Percentiles rank a stretch among this genome's conserved stretches.
phyloP scores from a whole-genome alignment of 2,888 invertebrate species.

The Drosophila robusta region DNA sequence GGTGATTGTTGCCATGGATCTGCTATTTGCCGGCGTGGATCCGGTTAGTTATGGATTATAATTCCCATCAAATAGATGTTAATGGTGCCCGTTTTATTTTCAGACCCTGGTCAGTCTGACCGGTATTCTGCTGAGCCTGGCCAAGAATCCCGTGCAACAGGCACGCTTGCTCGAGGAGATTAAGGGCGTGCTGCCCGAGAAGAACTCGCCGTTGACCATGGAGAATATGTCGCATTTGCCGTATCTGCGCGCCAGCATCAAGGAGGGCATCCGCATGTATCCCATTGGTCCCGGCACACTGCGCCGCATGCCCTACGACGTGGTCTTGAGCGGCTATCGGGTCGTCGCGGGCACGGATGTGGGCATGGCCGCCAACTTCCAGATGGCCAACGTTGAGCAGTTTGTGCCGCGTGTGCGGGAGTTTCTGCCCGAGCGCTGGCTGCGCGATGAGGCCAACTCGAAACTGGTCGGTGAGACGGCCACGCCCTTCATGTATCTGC shows the following conservation, averaged over 20 bases:
- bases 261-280: constrained; percentile 89
- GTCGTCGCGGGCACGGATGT: constrained; percentile 89
- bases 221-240: constrained; percentile 85
- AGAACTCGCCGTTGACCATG: constrained; percentile 84
- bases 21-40: constrained; percentile 90
- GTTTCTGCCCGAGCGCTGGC: constrained; percentile 92
- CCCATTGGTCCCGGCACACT: constrained; percentile 88
- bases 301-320: constrained; percentile 87
- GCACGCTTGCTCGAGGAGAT: constrained; percentile 87
- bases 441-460: constrained; percentile 74
- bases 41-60: constrained; percentile 86
- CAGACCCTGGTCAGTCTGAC: constrained; percentile 86
- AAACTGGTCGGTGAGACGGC: constrained; percentile 55
- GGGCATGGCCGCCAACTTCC: constrained; percentile 89
- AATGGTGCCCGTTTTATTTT: neutral
- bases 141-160: constrained; percentile 88
- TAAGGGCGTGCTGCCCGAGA: constrained; percentile 83
- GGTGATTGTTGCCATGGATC: constrained; percentile 89
- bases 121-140: constrained; percentile 87
- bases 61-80: too few relatives aligned
- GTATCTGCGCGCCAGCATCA: constrained; percentile 91
- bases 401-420: constrained; percentile 88
- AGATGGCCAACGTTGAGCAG: constrained; percentile 87
- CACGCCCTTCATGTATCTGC: constrained; percentile 80
- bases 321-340: constrained; percentile 88